phyloP scores from a whole-genome alignment of 1,140 invertebrate genomes.

The Drosophila baimaii region DNA sequence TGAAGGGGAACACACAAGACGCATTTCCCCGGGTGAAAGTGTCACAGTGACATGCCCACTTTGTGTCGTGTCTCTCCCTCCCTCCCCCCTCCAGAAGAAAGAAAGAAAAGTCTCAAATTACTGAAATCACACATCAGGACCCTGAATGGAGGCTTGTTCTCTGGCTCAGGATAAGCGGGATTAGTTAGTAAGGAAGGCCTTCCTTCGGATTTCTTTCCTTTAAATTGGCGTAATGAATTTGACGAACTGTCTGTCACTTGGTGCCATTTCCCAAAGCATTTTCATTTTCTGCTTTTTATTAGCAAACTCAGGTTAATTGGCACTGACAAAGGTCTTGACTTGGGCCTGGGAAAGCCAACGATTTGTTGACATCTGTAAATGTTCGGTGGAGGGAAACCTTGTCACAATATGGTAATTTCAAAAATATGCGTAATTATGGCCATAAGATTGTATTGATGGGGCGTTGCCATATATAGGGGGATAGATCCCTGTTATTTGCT shows the following conservation, averaged over 20 bases:
- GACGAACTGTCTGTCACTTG: conserved; percentile 73
- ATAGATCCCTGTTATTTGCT: conserved; percentile 10
- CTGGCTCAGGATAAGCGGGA: conserved; percentile 61
- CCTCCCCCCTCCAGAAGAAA: conserved; percentile 1
- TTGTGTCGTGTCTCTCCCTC: too few relatives aligned
- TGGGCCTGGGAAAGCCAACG: conserved; percentile 31
- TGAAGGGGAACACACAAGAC: conserved; percentile 67
- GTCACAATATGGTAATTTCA: conserved; percentile 6
- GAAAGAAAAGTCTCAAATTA: conserved; percentile 76
- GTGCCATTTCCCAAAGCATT: conserved; percentile 1
- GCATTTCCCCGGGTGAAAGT: conserved; percentile 68
- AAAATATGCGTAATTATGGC: conserved; percentile 16
- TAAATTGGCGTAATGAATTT: conserved; percentile 70
- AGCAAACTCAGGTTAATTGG: conserved; percentile 67
- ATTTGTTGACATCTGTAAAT: conserved; percentile 50
- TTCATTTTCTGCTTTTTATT: conserved; percentile 15
- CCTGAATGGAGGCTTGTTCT: conserved; percentile 1
- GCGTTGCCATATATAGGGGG: conserved; percentile 15
- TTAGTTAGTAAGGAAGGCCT: conserved; percentile 56
- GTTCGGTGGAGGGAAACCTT: background rate
- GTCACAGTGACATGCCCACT: conserved; percentile 76
- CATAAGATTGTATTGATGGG: conserved; percentile 19
- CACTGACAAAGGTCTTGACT: conserved; percentile 76
- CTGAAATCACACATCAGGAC: conserved; percentile 62
- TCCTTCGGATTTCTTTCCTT: conserved; percentile 13